Conservation (phyloP, 2,888 invertebrate genomes). For the Erebia aethiops region DNA sequence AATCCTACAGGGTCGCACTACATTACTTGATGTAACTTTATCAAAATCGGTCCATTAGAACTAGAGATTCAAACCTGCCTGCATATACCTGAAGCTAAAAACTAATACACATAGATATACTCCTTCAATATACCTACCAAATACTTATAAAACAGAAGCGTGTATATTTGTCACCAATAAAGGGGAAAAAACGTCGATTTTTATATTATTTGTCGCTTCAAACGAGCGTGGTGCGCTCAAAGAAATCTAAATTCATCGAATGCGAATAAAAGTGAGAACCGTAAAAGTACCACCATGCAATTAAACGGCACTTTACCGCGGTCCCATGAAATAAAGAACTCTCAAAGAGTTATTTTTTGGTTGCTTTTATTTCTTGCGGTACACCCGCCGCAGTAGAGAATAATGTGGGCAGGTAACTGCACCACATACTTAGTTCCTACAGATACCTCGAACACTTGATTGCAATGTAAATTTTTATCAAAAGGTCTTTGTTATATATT, state of each 20-base stretch:
- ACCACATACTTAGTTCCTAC: conserved; percentile 50
- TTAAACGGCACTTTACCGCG: conserved; percentile 79
- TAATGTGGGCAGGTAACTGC: conserved; percentile 54
- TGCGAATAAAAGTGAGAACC: conserved; percentile 66
- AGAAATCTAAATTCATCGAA: conserved; percentile 67
- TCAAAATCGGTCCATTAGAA: too few species aligned
- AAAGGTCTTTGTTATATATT: neutral
- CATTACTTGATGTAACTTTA: too few species aligned
- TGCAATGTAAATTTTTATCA: conserved; percentile 42
- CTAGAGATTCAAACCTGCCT: too few species aligned
- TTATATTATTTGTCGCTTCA: conserved; percentile 23
- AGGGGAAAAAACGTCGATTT: conserved; percentile 14
- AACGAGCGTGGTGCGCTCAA: conserved; percentile 17
- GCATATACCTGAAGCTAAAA: neutral
- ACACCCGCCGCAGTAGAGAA: conserved; percentile 60
- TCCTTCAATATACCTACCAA: neutral
- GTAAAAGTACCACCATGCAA: conserved; percentile 73
- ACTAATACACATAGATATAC: neutral
- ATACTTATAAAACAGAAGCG: neutral
- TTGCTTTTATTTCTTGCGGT: conserved; percentile 62
- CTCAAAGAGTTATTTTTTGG: conserved; percentile 72
- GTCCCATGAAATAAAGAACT: conserved; percentile 79
- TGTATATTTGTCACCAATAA: conserved; percentile 1
- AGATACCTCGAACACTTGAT: conserved; percentile 56
- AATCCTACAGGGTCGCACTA: too few species aligned